These are phyloP conservation scores for Choristoneura fumiferana DNA, from an alignment of 1,140 invertebrate genomes.

Conservation along the genomic window DNA sequence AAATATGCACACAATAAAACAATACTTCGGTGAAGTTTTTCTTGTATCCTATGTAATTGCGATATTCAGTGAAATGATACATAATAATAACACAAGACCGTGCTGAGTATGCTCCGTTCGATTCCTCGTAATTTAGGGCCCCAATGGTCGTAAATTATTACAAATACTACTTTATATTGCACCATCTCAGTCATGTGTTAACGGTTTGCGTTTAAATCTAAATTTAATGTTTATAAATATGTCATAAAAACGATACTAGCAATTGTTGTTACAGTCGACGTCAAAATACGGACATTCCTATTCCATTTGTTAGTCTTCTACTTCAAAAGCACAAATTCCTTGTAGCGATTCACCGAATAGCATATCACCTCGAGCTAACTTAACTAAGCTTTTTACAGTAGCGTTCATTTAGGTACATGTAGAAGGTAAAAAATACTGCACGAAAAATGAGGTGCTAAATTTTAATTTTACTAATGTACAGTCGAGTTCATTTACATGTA, in stretches of 20 bases:
- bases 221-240: constrained; percentile 15
- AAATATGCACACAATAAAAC: constrained; percentile 34
- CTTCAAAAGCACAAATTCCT: no score
- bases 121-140: neutral
- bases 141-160: constrained; percentile 1
- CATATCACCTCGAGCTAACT: no score
- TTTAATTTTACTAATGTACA: no score
- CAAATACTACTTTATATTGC: constrained; percentile 12
- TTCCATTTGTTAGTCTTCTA: no score
- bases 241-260: constrained; percentile 10
- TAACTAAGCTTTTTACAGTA: no score
- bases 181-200: constrained; percentile 18
- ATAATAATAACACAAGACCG: neutral
- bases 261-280: constrained; percentile 7
- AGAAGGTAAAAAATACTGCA: no score
- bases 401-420: no score
- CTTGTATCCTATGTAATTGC: constrained; percentile 20
- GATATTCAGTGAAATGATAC: constrained; percentile 19
- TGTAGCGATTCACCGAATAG: no score
- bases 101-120: neutral
- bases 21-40: constrained; percentile 24
- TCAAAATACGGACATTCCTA: neutral
- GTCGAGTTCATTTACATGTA: no score
- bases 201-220: constrained; percentile 17
- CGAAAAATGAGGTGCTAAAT: no score